Percentiles rank a stretch among this genome's conserved stretches.
Evolutionary conservation across 2,888 invertebrate genomes (phyloP).

Genomic region (Aleiodes leptofemur): DNA sequence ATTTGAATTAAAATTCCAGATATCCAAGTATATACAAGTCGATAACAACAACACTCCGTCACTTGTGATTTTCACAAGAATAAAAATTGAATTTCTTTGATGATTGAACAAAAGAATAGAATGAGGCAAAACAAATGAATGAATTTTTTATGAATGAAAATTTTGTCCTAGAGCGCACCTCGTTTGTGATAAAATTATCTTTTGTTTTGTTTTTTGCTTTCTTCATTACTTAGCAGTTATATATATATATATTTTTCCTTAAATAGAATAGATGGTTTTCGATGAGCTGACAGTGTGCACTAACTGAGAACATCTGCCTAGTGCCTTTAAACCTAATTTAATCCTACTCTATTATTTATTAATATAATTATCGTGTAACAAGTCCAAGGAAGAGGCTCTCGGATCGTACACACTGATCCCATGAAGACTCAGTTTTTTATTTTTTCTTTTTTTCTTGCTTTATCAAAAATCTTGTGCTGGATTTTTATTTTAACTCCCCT

Average conservation of each 20-base stretch:
- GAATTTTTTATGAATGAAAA: slow-evolving; percentile 5
- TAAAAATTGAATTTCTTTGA: slow-evolving; percentile 9
- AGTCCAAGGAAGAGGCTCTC: slow-evolving; percentile 60
- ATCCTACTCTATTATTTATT: slow-evolving; percentile 58
- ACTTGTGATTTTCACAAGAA: neutral
- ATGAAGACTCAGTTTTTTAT: slow-evolving; percentile 36
- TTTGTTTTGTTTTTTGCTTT: slow-evolving; percentile 11
- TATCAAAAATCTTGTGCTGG: slow-evolving; percentile 24
- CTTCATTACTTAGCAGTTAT: slow-evolving; percentile 14
- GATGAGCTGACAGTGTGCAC: slow-evolving; percentile 9
- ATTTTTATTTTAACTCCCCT: slow-evolving; percentile 9
- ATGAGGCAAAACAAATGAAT: slow-evolving; percentile 8
- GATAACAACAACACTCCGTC: slow-evolving; percentile 27
- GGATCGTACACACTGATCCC: slow-evolving; percentile 51
- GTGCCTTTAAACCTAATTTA: slow-evolving; percentile 56
- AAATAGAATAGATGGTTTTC: slow-evolving; percentile 9
- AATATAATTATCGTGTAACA: slow-evolving; percentile 62
- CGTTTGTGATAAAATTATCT: neutral
- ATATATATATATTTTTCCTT: slow-evolving; percentile 8
- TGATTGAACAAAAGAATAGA: neutral
- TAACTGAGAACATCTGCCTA: slow-evolving; percentile 56
- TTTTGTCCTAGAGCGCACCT: slow-evolving; percentile 6
- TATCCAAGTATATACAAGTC: slow-evolving; percentile 39
- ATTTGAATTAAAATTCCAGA: slow-evolving; percentile 1
- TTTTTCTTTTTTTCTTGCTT: slow-evolving; percentile 1